Percentiles rank a stretch among this genome's conserved stretches.
Conservation (phyloP, 1,140 invertebrate species). For the Triops cancriformis region DNA sequence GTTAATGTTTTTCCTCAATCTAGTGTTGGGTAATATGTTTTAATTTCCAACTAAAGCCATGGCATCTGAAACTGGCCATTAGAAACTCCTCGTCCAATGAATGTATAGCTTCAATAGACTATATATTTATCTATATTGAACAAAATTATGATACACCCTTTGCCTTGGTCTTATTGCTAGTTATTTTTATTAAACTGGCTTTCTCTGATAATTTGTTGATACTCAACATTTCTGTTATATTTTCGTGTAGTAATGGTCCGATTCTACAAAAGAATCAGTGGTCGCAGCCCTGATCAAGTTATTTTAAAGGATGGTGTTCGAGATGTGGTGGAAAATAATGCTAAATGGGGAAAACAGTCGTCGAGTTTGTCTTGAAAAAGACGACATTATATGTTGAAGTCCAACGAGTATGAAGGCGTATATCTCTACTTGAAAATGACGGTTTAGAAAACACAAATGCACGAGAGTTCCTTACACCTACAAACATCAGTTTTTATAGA, state of each 20-base stretch:
- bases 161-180: neutral
- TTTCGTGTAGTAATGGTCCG: neutral
- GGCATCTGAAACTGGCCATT: neutral
- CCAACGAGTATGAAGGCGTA: neutral
- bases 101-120: neutral
- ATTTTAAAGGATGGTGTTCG: neutral
- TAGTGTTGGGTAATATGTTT: too few species aligned
- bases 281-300: neutral
- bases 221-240: too few species aligned
- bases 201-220: neutral
- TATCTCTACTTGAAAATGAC: neutral
- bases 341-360: neutral
- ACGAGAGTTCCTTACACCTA: too few species aligned
- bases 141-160: neutral
- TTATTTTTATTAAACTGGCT: too few species aligned
- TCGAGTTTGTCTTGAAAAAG: neutral
- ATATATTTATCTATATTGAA: neutral
- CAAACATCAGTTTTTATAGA: too few species aligned
- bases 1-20: too few species aligned
- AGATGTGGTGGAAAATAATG: neutral
- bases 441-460: neutral
- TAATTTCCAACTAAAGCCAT: neutral
- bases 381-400: neutral
- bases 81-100: neutral
- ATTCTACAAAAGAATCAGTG: neutral